Conservation (phyloP, 2,888 invertebrate species). For the Spialia ferax region DNA sequence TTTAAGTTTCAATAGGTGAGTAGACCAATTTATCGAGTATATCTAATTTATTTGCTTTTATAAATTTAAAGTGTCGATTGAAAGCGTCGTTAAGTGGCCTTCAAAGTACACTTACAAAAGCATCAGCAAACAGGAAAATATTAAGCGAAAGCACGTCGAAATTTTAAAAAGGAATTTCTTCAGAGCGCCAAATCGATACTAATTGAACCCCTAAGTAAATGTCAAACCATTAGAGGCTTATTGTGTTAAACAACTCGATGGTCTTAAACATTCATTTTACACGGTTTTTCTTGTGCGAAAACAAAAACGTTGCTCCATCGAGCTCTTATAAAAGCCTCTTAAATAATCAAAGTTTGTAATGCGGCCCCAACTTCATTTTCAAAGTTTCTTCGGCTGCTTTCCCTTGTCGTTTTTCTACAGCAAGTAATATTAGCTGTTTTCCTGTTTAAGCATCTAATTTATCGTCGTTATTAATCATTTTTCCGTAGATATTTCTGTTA, state of each 20-base stretch:
- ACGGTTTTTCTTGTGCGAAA: constrained; percentile 42
- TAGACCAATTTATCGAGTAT: no score
- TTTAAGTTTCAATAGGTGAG: no score
- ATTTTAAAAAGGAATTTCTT: constrained; percentile 12
- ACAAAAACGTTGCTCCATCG: constrained; percentile 43
- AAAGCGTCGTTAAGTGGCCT: constrained; percentile 1
- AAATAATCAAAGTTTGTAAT: constrained; percentile 55
- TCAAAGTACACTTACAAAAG: constrained; percentile 24
- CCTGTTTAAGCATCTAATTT: neutral
- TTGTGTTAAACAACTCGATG: constrained; percentile 23
- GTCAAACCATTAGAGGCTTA: constrained; percentile 44
- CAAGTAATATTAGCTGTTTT: constrained; percentile 19
- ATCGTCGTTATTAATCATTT: neutral
- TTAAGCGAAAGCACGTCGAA: constrained; percentile 12
- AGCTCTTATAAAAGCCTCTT: constrained; percentile 53
- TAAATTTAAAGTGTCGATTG: neutral
- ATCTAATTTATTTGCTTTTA: neutral
- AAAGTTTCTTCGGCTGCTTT: constrained; percentile 11
- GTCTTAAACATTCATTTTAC: constrained; percentile 41
- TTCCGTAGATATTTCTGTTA: no score
- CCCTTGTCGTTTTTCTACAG: constrained; percentile 19
- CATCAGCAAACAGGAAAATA: constrained; percentile 1
- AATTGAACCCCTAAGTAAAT: constrained; percentile 41
- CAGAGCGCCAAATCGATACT: constrained; percentile 30
- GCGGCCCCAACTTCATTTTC: constrained; percentile 37